Percentiles rank a stretch among this genome's conserved stretches.
phyloP scores from a whole-genome alignment of 2,113 vertebrate genomes.

The Raja brachyura region DNA sequence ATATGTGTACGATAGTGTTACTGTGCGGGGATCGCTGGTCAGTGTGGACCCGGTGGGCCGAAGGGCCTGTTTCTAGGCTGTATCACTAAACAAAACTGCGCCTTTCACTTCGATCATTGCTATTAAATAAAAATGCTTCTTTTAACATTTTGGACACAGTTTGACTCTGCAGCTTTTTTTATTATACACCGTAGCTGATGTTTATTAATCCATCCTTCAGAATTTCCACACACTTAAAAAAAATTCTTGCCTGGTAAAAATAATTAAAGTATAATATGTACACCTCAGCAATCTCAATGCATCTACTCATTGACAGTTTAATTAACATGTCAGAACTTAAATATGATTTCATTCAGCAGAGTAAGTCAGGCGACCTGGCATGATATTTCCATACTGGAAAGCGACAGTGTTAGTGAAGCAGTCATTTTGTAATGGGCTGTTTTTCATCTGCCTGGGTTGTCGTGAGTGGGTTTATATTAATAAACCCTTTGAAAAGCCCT shows the following conservation, averaged over 20 bases:
- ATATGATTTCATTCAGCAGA: conserved; percentile 29
- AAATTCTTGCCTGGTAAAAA: neutral
- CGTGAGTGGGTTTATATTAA: neutral
- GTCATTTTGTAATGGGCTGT: neutral
- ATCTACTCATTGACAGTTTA: conserved; percentile 27
- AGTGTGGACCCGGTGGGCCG: too few species aligned
- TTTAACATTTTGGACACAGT: too few species aligned
- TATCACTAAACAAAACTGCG: neutral
- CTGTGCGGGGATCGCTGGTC: too few species aligned
- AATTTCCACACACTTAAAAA: neutral
- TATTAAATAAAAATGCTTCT: too few species aligned
- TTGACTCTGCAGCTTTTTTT: neutral
- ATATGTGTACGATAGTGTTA: too few species aligned
- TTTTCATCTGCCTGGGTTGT: neutral
- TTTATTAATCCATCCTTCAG: neutral
- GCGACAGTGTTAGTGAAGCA: neutral
- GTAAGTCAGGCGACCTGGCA: neutral
- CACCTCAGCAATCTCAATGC: neutral
- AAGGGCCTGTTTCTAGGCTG: too few species aligned
- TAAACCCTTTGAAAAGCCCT: neutral
- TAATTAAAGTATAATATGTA: neutral
- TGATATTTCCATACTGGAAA: neutral
- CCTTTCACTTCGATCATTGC: neutral
- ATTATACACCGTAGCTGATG: too few species aligned
- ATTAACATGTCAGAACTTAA: conserved; percentile 21